Evolutionary conservation across 2,797 vertebrate species (phyloP).

Genomic region (Peromyscus melanophrys): DNA sequence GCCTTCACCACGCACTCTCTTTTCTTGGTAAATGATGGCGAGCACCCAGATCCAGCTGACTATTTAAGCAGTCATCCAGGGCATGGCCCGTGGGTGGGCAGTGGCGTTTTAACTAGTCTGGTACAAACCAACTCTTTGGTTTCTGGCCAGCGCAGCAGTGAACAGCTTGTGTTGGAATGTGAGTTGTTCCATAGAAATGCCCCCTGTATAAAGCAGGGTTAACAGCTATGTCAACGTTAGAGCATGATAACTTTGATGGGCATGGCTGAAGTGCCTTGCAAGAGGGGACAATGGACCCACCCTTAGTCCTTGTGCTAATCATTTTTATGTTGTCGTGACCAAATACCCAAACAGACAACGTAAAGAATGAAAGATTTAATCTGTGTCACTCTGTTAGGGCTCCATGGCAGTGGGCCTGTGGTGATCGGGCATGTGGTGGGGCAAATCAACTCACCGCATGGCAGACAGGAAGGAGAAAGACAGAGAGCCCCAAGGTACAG

Average conservation of each 20-base stretch:
- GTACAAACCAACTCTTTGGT: background rate
- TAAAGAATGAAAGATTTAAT: background rate
- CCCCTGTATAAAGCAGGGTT: background rate
- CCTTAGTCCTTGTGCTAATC: background rate
- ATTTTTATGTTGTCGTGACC: background rate
- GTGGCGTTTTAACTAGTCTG: background rate
- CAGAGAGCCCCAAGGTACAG: background rate
- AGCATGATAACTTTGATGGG: accelerated
- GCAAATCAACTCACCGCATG: background rate
- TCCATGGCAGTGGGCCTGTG: background rate
- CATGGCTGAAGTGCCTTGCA: background rate
- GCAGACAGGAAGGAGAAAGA: background rate
- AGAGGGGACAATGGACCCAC: background rate
- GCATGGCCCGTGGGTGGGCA: background rate
- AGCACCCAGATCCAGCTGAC: background rate
- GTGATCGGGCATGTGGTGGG: background rate
- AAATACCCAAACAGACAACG: background rate
- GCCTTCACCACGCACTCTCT: background rate
- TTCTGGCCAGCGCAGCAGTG: background rate
- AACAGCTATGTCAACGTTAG: background rate
- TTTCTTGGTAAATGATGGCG: background rate
- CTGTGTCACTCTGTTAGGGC: background rate
- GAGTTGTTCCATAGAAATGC: background rate
- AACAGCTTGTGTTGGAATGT: background rate
- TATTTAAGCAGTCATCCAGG: background rate